Base-by-base conservation (phyloP, 2,888 invertebrate genomes). In the Malthinus flaveolus region DNA sequence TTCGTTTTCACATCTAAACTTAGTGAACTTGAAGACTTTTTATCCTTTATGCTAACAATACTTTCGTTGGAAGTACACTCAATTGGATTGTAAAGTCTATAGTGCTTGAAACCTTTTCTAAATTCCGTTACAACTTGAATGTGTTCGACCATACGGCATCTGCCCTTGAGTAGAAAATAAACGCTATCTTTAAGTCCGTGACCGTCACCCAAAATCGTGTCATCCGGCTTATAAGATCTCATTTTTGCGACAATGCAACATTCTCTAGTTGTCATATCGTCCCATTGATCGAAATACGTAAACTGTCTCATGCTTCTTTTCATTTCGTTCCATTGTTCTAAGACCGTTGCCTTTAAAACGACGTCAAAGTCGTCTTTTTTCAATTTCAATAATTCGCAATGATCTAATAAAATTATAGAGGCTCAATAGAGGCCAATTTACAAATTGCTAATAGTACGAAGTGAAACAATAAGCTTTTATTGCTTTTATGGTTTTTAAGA, bases 211-310 rank as follows among this genome's bases (percentile, higher is more conserved):
- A 84, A 72, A 3, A 85, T 69, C 7, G 83, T 85, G 66, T 87
- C 84, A 63, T 85, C 83, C 0, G 77, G 63, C 12, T 77, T 75
- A 68, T 80, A 87, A 1, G 81, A 74, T 69, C 83, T 84, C 71
- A 86, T 82, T 75, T 84, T 85, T 3, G 87, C 84, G 23, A 87
- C 78, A 65, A 87, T 85, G 67, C 87, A 87, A 68, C 87, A 86
- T 74, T 88, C 87, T 44, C 85, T 81, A 49, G 82, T 81, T 0
- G 84, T 80, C 1, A 83, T 80, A 71, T 83, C 82, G 66, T 83
- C 82, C 76, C 87, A 84, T 8, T 79, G 79, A 65, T 85, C 82
- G 68, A 88, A 88, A 69, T 88, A 88, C 45, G 83, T 82, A 62
- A 88, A 87, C 42, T 81, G 80, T 2, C 81, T 78, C 80, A 88